Conservation (phyloP, 2,888 invertebrate species). For the Spisula solida region DNA sequence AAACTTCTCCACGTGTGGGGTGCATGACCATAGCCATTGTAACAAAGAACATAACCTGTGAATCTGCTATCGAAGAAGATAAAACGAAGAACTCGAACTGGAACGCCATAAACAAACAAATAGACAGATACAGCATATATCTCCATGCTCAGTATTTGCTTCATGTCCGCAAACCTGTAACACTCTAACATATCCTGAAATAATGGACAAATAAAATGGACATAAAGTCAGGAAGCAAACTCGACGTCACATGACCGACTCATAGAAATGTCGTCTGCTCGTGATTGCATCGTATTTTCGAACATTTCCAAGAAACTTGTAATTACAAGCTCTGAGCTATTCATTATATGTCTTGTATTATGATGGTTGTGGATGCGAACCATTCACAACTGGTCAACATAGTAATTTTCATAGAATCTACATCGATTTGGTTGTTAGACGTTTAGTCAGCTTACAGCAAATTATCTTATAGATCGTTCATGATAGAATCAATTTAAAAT, state of each 20-base stretch:
- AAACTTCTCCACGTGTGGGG: too few relatives aligned
- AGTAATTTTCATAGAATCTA: not conserved
- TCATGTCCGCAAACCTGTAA: not conserved
- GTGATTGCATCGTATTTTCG: not conserved
- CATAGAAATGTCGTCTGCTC: not conserved
- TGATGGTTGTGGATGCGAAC: too few relatives aligned
- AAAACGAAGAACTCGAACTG: too few relatives aligned
- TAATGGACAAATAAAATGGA: not conserved
- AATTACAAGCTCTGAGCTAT: not conserved
- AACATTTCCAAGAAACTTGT: constrained; percentile 1
- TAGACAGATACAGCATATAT: too few relatives aligned
- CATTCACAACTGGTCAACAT: not conserved
- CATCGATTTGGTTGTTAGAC: not conserved
- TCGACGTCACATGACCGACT: not conserved
- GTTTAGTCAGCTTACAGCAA: not conserved
- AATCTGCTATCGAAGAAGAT: too few relatives aligned
- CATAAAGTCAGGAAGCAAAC: not conserved
- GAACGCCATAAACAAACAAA: too few relatives aligned
- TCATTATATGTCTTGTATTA: not conserved
- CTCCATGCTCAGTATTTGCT: too few relatives aligned
- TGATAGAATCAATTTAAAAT: too few relatives aligned
- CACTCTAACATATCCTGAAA: not conserved
- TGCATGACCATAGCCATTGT: too few relatives aligned
- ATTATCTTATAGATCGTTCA: not conserved
- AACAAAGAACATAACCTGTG: too few relatives aligned